phyloP scores from a whole-genome alignment of 2,113 vertebrate species.

The Panthera uncia region DNA sequence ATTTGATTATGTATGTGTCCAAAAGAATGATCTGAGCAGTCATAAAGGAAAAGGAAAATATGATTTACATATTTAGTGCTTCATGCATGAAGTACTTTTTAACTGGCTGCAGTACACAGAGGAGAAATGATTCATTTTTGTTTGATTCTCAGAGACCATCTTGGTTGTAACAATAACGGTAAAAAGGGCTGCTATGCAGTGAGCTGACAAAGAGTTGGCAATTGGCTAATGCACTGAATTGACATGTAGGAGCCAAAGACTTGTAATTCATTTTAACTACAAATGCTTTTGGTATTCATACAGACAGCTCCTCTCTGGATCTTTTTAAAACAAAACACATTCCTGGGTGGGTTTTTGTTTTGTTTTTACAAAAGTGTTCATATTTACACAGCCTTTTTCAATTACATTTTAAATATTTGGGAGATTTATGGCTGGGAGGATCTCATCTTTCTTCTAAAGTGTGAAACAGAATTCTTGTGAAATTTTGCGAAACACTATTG shows the following conservation, averaged over 20 bases:
- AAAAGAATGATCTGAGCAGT: conserved; percentile 83
- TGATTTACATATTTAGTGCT: conserved; percentile 89
- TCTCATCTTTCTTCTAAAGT: conserved; percentile 68
- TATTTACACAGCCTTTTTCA: conserved; percentile 67
- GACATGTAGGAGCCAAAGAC: conserved; percentile 56
- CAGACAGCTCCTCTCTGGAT: conserved; percentile 64
- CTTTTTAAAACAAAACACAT: conserved; percentile 78
- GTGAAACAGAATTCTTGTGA: conserved; percentile 72
- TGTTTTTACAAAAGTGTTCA: conserved; percentile 72
- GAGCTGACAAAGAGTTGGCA: conserved; percentile 71
- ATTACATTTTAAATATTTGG: conserved; percentile 77
- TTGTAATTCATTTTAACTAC: conserved; percentile 74
- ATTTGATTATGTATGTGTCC: conserved; percentile 85
- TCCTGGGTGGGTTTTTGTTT: conserved; percentile 76
- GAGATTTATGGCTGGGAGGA: conserved; percentile 49
- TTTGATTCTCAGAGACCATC: conserved; percentile 77
- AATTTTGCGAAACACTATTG: conserved; percentile 47
- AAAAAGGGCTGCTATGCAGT: conserved; percentile 61
- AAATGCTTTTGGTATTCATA: conserved; percentile 72
- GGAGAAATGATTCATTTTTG: conserved; percentile 76
- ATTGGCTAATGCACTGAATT: conserved; percentile 76
- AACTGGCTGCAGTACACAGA: conserved; percentile 78
- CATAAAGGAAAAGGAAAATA: conserved; percentile 85
- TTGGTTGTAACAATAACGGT: conserved; percentile 78
- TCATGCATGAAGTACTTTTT: conserved; percentile 79